Base-by-base conservation (phyloP, 2,113 vertebrate species). In the Corydoras maculifer region DNA sequence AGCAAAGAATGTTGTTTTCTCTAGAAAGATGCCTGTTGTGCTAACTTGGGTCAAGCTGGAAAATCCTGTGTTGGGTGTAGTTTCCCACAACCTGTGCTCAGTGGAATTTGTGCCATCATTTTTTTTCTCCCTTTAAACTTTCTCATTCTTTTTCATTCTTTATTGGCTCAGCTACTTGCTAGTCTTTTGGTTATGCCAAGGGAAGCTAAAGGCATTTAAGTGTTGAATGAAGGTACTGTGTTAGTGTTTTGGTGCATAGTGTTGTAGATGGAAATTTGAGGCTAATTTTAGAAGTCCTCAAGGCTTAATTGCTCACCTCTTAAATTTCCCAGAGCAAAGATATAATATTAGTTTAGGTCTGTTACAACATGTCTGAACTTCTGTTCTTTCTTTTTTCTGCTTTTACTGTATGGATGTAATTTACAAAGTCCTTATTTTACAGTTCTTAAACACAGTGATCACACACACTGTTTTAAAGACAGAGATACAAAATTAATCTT, bases 1-100 rank as follows among this genome's bases (percentile, higher is more conserved):
- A 43, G 35, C 35, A 43, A 43, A 43, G 35, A 43, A 43, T 43
- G 35, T 43, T 43, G 35, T 43, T 43, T 43, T 43, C 35, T 43
- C 35, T 8, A 5, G 35, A 4, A 43, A 43, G 35, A 12, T 53
- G 51, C 51, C 51, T 57, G n/a, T n/a, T 62, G 68, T 50, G 59
- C 54, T 75, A 32, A 75, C 74, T 50, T 29, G 51, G 31, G 72
- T 65, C 15, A 60, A 18, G 15, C 48, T 64, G 48, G 69, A 67
- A 72, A 48, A 72, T 51, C 3, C 31, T 64, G 61, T 49, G 61
- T 60, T 53, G 69, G 73, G 73, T 79, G 70, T 74, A 76, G 58
- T 62, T 63, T 58, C 12, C 74, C 74, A 73, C 74, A 79, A 73
- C 74, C 77, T 76, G 77, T 76, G 12, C 63, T 76, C 25, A 62